phyloP scores from a whole-genome alignment of 2,797 vertebrate species.

The Ataeniobius toweri region DNA sequence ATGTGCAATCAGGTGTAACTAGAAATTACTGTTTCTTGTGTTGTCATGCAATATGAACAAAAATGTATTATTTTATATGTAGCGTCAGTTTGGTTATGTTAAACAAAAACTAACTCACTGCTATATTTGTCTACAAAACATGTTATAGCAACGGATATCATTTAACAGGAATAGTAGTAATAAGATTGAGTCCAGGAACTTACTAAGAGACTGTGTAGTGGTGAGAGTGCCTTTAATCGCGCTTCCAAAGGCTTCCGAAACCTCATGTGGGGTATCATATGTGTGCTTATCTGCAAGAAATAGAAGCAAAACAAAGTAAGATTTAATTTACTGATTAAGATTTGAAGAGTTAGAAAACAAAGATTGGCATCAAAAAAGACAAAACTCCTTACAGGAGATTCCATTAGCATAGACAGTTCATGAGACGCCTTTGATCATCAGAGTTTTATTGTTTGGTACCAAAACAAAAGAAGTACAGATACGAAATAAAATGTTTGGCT shows the following conservation, averaged over 20 bases:
- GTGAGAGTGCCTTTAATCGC: constrained; percentile 63
- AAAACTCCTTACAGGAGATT: background rate
- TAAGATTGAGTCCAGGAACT: constrained; percentile 11
- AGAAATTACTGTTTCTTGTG: background rate
- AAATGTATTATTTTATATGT: no score
- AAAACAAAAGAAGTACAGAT: background rate
- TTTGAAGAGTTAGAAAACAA: background rate
- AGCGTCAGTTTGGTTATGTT: background rate
- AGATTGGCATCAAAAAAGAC: background rate
- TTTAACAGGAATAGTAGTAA: background rate
- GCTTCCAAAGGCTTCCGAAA: constrained; percentile 60
- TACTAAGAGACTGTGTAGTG: constrained; percentile 40
- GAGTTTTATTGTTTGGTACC: background rate
- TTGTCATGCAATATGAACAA: background rate
- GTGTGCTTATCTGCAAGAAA: constrained; percentile 62
- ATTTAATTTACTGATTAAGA: background rate
- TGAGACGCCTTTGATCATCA: no score
- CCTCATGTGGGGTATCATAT: constrained; percentile 65
- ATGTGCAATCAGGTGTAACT: background rate
- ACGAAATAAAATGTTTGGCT: background rate
- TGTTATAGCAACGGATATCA: background rate
- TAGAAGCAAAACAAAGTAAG: background rate
- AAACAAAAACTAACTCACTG: background rate
- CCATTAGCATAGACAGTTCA: no score
- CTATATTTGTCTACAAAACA: background rate